Percentiles rank a stretch among this genome's conserved stretches.
Conservation (phyloP, 2,113 vertebrate species). For the Nibea coibor region DNA sequence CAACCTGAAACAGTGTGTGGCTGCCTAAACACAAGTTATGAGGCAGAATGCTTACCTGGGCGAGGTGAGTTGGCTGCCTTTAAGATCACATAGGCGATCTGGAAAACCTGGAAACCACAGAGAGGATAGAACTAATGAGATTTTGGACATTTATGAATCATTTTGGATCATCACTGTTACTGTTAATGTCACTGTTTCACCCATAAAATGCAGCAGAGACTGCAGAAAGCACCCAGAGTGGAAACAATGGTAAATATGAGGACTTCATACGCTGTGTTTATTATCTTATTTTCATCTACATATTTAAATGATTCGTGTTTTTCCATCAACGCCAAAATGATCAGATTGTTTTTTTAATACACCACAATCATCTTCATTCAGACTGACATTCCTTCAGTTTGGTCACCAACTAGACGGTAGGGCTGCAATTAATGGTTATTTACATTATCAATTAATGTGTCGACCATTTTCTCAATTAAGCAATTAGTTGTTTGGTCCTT, state of each 20-base stretch:
- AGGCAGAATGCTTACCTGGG: slow-evolving; percentile 82
- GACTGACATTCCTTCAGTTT: not conserved
- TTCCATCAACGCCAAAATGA: not conserved
- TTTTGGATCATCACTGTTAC: not conserved
- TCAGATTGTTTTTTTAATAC: not conserved
- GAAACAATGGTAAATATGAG: not conserved
- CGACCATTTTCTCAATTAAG: no score
- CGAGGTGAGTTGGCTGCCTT: slow-evolving; percentile 97
- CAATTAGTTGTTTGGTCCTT: no score
- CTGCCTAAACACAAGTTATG: not conserved
- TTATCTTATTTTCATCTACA: not conserved
- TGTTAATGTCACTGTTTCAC: not conserved
- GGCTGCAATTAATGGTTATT: not conserved
- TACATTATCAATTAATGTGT: no score
- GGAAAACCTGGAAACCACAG: slow-evolving; percentile 88
- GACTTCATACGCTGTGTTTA: not conserved
- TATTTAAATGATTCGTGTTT: not conserved
- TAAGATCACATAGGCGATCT: slow-evolving; percentile 95
- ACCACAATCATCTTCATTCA: not conserved
- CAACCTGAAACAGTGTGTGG: not conserved
- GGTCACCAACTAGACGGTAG: slow-evolving; percentile 6
- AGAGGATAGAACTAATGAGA: not conserved
- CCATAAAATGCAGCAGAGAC: not conserved
- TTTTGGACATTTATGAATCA: not conserved
- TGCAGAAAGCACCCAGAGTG: not conserved